These are phyloP conservation scores for Megalops atlanticus DNA, from an alignment of 2,113 vertebrate genomes.

Conservation along the genomic window DNA sequence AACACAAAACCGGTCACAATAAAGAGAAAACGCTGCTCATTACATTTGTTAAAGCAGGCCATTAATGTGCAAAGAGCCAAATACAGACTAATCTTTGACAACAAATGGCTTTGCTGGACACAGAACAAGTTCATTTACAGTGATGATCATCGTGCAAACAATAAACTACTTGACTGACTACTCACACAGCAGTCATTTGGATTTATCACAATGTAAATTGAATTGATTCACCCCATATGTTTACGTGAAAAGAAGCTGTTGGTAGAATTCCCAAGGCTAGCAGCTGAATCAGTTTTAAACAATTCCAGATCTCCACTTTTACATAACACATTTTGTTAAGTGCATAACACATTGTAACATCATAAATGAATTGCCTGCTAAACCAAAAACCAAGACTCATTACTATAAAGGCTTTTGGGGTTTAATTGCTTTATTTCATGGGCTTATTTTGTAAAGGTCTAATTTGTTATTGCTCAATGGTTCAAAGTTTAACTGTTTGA, in stretches of 20 bases:
- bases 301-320: neutral
- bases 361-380: conserved; percentile 17
- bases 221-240: neutral
- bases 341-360: conserved; percentile 21
- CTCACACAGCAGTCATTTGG: neutral
- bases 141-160: neutral
- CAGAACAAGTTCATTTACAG: neutral
- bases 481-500: conserved; percentile 4
- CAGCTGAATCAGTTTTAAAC: neutral
- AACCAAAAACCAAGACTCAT: conserved; percentile 15
- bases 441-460: conserved; percentile 11
- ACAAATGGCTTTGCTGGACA: conserved; percentile 1
- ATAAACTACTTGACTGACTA: neutral
- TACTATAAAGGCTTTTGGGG: neutral
- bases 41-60: neutral
- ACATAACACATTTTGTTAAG: conserved; percentile 21
- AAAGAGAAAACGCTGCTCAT: neutral
- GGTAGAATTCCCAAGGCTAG: neutral
- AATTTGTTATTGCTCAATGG: conserved; percentile 15
- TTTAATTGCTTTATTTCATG: neutral
- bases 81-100: neutral
- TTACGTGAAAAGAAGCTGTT: neutral
- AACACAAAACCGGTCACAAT: neutral
- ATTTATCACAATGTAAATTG: neutral
- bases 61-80: neutral